Base-by-base conservation (phyloP, 1,140 invertebrate genomes). In the Atopsyche davidsoni region DNA sequence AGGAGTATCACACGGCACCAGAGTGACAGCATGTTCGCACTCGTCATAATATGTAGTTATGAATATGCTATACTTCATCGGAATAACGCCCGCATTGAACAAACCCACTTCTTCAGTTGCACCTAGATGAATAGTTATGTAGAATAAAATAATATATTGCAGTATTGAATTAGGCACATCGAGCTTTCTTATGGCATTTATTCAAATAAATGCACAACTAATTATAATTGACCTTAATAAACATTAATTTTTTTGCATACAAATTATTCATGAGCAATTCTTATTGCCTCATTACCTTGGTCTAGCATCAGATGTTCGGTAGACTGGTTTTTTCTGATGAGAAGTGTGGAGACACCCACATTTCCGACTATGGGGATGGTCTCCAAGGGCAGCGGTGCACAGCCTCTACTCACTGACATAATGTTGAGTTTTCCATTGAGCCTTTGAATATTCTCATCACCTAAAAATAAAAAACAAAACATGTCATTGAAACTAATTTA, bases 101-200 rank as follows among this genome's bases (percentile, higher is more conserved):
- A 58, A 47, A 17, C 54, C 55, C n/a, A 58, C 34, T 10, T 43
- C 44, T 47, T 58, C 55, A 7, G 51, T 25, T 4, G 34, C 39
- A 17, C 51, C 51, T 54, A 25, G 34, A 50, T n/a, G 16, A 35
- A 50, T 44, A 10, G 11, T 9, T 14, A 21, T 9, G 4, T 18
- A 10, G n/a, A n/a, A n/a, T n/a, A n/a, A n/a, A n/a, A n/a, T n/a
- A n/a, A n/a, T n/a, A n/a, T n/a, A n/a, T n/a, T n/a, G n/a, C n/a
- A n/a, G n/a, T n/a, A n/a, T n/a, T n/a, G n/a, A n/a, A n/a, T n/a
- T n/a, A n/a, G n/a, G n/a, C n/a, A n/a, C n/a, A n/a, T n/a, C n/a
- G n/a, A n/a, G n/a, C n/a, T n/a, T n/a, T n/a, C n/a, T n/a, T n/a
- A n/a, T n/a, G n/a, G n/a, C n/a, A n/a, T n/a, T n/a, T n/a, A n/a